Evolutionary conservation across 2,797 vertebrate species (phyloP), one percentile per base, ranked within the genome.

Genomic region (Hippopotamyrus pictus): DNA sequence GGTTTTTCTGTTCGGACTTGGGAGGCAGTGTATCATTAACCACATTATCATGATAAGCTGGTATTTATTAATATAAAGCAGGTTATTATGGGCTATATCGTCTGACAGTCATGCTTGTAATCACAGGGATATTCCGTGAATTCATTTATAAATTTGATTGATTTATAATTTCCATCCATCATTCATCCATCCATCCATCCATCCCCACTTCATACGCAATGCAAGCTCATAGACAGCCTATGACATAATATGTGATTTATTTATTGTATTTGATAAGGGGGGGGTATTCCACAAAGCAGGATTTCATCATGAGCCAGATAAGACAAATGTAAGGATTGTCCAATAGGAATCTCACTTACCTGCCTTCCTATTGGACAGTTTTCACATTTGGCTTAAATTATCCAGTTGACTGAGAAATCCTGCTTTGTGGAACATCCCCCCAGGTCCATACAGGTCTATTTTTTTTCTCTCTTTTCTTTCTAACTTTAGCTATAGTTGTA

Each of bases 101-200:
- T 44, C 33, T 44, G 14, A 79, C 73, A 44, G 14, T n/a, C 65
- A 33, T 29, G 25, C 62, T 76, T 76, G 19, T 76, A 17, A 76
- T 76, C 73, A 41, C 73, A 19, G 73, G 73, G 33, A 41, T 14
- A n/a, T 79, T 79, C 73, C 0, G 37, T 44, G 17, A 79, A 8
- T 44, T 19, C 6, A 79, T n/a, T 76, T 41, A 41, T 76, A 76
- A 37, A 41, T 62, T 17, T 79, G 37, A 79, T 7, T 44, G 37
- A 79, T 41, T 79, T 79, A 79, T 79, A 82, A 82, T 82, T 82
- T n/a, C 76, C 41, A 22, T 79, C 37, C 14, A 79, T 79, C 69
- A 12, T 6, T 73, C n/a, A 29, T 29, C 2, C 62, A 69, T 69
- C 29, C 54, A n/a, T 57, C 57, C n/a, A 62, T 62, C 22, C 57